Evolutionary conservation across 2,113 vertebrate genomes (phyloP).

Genomic region (Taurulus bubalis): DNA sequence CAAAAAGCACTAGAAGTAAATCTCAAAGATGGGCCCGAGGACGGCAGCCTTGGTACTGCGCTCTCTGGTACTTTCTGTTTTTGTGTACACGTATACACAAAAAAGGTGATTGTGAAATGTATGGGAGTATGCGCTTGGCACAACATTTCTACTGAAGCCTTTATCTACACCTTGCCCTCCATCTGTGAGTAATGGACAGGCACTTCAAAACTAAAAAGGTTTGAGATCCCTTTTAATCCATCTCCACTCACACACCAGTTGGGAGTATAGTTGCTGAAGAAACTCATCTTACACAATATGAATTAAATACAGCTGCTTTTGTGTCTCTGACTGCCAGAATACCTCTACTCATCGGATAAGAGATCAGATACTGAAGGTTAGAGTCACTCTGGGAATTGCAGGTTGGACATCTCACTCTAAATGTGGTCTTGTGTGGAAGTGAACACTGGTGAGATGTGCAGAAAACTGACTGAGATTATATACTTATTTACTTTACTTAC

Average conservation of each 20-base stretch:
- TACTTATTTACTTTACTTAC: background rate
- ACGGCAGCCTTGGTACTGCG: background rate
- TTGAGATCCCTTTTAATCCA: background rate
- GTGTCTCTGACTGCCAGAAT: background rate
- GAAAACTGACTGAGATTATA: background rate
- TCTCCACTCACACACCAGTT: background rate
- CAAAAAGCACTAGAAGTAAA: slow-evolving; percentile 40
- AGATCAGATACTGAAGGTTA: background rate
- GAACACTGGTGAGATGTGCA: background rate
- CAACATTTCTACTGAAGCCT: background rate
- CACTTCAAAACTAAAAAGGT: background rate
- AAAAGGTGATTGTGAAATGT: background rate
- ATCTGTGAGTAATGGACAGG: background rate
- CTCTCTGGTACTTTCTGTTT: background rate
- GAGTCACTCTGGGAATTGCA: too few relatives aligned
- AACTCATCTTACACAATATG: background rate
- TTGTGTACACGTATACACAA: background rate
- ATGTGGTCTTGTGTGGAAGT: background rate
- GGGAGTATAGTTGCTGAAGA: slow-evolving; percentile 13
- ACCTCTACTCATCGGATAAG: background rate
- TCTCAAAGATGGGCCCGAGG: too few relatives aligned
- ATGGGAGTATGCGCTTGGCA: background rate
- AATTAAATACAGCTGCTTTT: slow-evolving; percentile 3
- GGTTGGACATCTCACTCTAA: background rate
- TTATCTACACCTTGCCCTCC: background rate